A percentile compares a stretch with the other conserved stretches of the same genome.
phyloP scores from a whole-genome alignment of 2,888 invertebrate species.

The Tiphia femorata region DNA sequence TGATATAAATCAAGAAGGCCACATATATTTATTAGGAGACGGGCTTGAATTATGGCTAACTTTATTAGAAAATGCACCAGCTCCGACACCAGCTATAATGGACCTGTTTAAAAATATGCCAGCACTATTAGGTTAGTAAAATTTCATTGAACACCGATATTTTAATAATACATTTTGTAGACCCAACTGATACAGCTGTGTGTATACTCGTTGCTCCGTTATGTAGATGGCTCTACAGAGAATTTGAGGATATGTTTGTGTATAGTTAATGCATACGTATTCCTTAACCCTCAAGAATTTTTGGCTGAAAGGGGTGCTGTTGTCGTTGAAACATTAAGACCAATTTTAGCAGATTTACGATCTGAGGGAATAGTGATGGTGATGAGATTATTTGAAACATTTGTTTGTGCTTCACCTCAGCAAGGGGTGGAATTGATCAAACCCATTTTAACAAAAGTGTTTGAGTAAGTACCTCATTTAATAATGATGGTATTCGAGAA shows the following conservation, averaged over 20 bases:
- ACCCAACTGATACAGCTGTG: no score
- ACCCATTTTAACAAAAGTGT: constrained; percentile 74
- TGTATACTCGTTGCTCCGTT: no score
- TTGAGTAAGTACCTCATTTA: constrained; percentile 72
- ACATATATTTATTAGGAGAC: constrained; percentile 93
- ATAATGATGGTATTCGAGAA: not conserved
- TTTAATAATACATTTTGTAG: no score
- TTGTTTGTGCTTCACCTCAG: constrained; percentile 80
- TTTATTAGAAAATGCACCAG: constrained; percentile 82
- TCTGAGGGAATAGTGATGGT: constrained; percentile 81
- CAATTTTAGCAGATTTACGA: constrained; percentile 83
- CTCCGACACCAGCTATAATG: constrained; percentile 75
- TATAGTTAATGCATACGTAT: constrained; percentile 85
- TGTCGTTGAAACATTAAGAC: constrained; percentile 79
- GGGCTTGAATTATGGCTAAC: constrained; percentile 92
- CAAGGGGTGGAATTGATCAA: constrained; percentile 82
- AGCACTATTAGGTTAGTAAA: constrained; percentile 77
- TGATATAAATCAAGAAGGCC: constrained; percentile 81
- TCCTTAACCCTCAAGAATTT: constrained; percentile 84
- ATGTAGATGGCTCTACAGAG: constrained; percentile 85
- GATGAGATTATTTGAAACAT: constrained; percentile 81
- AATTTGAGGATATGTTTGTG: constrained; percentile 83
- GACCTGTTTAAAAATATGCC: constrained; percentile 82
- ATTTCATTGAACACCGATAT: no score
- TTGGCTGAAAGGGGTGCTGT: constrained; percentile 79